These are phyloP conservation scores for Cherax destructor DNA, from an alignment of 1,140 invertebrate genomes.

Conservation along the genomic window DNA sequence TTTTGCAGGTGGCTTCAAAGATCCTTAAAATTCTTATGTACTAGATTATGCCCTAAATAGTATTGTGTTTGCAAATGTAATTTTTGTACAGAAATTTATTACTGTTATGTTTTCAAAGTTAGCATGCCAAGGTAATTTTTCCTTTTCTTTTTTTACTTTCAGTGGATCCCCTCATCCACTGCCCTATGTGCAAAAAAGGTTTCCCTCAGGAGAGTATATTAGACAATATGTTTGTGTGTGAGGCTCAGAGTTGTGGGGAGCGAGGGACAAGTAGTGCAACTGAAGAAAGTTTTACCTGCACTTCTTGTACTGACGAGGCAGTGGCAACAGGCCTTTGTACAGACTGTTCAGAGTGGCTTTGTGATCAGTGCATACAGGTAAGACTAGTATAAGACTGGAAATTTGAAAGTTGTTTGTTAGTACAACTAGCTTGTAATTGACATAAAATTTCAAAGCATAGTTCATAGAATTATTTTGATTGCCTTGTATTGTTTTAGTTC, in stretches of 20 bases:
- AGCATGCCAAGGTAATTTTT: background rate
- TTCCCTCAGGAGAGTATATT: slow-evolving; percentile 81
- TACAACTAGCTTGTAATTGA: background rate
- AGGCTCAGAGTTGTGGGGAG: slow-evolving; percentile 76
- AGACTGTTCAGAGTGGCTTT: slow-evolving; percentile 93
- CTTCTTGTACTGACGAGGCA: slow-evolving; percentile 88
- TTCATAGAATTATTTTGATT: too few species aligned
- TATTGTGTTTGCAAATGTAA: too few species aligned
- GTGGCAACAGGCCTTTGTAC: slow-evolving; percentile 89
- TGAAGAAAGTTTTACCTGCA: slow-evolving; percentile 83
- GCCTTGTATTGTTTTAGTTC: too few species aligned
- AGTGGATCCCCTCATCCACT: slow-evolving; percentile 74
- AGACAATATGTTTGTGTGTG: slow-evolving; percentile 85
- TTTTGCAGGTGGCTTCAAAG: too few species aligned
- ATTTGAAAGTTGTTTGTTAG: background rate
- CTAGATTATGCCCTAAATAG: too few species aligned
- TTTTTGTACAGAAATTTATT: too few species aligned
- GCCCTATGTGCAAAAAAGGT: slow-evolving; percentile 81
- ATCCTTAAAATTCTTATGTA: too few species aligned
- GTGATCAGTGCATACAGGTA: slow-evolving; percentile 90
- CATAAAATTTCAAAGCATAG: background rate
- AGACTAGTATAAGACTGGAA: background rate
- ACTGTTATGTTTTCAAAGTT: too few species aligned
- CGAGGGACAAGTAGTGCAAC: slow-evolving; percentile 71
- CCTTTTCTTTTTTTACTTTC: slow-evolving; percentile 32